A percentile compares a stretch with the other conserved stretches of the same genome.
Conservation (phyloP, 2,113 vertebrate genomes). For the Phainopepla nitens region DNA sequence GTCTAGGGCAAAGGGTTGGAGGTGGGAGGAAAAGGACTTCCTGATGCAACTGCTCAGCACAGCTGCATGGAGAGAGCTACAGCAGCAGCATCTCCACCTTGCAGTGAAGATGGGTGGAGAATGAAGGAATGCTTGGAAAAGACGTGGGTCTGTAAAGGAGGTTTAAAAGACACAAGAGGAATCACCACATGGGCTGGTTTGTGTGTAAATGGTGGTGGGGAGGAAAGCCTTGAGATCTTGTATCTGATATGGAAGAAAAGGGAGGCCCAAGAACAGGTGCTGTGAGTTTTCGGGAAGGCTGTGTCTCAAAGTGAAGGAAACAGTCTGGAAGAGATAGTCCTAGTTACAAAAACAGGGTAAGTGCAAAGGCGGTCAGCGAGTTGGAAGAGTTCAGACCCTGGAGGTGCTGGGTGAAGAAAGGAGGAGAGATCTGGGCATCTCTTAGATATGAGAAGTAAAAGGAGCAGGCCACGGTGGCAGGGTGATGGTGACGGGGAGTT, state of each 20-base stretch:
- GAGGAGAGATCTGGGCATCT: not conserved
- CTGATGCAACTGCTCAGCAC: not conserved
- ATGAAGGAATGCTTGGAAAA: not conserved
- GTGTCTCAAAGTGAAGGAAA: not conserved
- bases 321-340: not conserved
- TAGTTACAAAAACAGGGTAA: not conserved
- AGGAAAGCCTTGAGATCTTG: not conserved
- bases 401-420: not conserved
- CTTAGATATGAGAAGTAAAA: not conserved
- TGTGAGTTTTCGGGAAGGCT: not conserved
- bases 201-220: not conserved
- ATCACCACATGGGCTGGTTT: not conserved
- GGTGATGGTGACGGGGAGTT: not conserved
- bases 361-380: not conserved
- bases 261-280: not conserved
- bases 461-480: not conserved
- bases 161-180: not conserved
- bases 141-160: rapidly evolving
- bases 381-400: not conserved
- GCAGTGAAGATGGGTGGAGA: not conserved
- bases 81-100: not conserved
- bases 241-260: not conserved
- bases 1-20: not conserved
- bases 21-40: not conserved
- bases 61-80: not conserved